Conservation (phyloP, 1,140 invertebrate species). For the Penaeus japonicus region DNA sequence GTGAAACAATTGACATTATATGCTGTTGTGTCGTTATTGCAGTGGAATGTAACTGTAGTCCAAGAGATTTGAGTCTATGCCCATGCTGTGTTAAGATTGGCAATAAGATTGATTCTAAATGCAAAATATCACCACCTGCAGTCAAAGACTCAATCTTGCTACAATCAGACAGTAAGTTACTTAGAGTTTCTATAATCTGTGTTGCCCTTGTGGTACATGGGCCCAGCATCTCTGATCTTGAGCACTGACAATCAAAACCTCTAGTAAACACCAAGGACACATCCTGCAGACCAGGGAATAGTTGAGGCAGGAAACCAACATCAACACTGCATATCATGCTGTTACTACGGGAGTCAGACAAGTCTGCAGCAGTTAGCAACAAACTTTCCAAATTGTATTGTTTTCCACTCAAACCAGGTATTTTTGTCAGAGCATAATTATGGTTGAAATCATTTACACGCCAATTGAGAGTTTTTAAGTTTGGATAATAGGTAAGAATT, state of each 20-base stretch:
- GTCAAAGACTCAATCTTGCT: conserved; percentile 45
- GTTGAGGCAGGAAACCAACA: conserved; percentile 39
- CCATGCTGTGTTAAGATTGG: conserved; percentile 34
- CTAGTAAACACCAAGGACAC: conserved; percentile 43
- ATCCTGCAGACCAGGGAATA: conserved; percentile 47
- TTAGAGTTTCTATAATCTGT: conserved; percentile 46
- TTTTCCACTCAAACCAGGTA: conserved; percentile 49
- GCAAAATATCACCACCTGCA: conserved; percentile 43
- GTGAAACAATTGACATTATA: conserved; percentile 35
- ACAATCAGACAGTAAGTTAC: conserved; percentile 33
- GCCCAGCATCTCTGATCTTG: conserved; percentile 31
- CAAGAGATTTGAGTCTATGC: conserved; percentile 35
- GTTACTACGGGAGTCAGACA: conserved; percentile 28
- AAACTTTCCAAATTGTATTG: conserved; percentile 46
- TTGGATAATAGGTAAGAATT: conserved; percentile 50
- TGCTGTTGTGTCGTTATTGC: conserved; percentile 40
- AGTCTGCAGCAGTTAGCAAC: conserved; percentile 34
- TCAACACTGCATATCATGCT: conserved; percentile 45
- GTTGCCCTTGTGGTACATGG: conserved; percentile 39
- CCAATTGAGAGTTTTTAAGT: conserved; percentile 42
- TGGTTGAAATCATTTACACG: conserved; percentile 52
- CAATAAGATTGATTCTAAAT: conserved; percentile 38
- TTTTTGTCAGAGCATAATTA: conserved; percentile 47
- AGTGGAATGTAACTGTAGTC: conserved; percentile 31
- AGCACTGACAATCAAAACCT: conserved; percentile 43